Conservation (phyloP, 2,888 invertebrate species). For the Ectemnius lituratus region DNA sequence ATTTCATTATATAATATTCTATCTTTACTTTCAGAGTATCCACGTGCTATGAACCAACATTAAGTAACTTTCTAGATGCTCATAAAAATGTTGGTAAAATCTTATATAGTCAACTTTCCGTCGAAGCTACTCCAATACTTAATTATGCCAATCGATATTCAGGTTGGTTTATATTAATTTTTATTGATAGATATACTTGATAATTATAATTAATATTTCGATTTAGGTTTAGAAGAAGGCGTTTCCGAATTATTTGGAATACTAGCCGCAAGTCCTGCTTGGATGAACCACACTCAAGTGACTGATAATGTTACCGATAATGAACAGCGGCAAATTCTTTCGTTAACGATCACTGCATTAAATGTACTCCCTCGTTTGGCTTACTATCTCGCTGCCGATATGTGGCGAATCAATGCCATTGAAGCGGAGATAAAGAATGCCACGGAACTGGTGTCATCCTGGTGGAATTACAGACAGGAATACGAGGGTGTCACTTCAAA, state of each 20-base stretch:
- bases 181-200: constrained; percentile 2
- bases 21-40: constrained; percentile 60
- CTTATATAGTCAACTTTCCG: constrained; percentile 66
- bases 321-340: constrained; percentile 62
- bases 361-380: constrained; percentile 71
- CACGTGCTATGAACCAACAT: constrained; percentile 69
- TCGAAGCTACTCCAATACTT: constrained; percentile 63
- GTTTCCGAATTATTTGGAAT: constrained; percentile 70
- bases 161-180: constrained; percentile 48
- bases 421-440: constrained; percentile 57
- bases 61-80: constrained; percentile 68
- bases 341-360: constrained; percentile 71
- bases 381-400: constrained; percentile 69
- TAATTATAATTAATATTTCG: constrained; percentile 11
- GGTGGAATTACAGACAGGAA: constrained; percentile 71
- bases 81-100: constrained; percentile 70
- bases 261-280: constrained; percentile 69
- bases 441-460: constrained; percentile 60
- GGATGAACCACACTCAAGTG: constrained; percentile 62
- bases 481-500: constrained; percentile 61
- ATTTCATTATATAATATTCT: background rate
- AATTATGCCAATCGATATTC: constrained; percentile 70
- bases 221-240: constrained; percentile 68
- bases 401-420: constrained; percentile 70
- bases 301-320: constrained; percentile 55